Evolutionary conservation across 2,797 vertebrate genomes (phyloP).

Genomic region (Anisognathus igniventris): DNA sequence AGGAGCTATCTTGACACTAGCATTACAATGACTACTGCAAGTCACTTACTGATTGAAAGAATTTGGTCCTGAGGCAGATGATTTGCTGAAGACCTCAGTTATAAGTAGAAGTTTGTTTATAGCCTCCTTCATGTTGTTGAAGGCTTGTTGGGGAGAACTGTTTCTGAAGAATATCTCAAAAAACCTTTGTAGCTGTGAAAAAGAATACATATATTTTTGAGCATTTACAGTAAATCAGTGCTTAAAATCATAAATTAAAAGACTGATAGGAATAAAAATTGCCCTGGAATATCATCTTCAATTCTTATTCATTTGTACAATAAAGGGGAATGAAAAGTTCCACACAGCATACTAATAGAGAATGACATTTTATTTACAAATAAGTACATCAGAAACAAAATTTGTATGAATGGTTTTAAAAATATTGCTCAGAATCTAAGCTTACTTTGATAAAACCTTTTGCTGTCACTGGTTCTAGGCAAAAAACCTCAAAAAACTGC

Average conservation of each 20-base stretch:
- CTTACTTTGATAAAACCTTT: not conserved
- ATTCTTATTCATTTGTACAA: not conserved
- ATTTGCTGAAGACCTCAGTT: slow-evolving; percentile 72
- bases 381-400: not conserved
- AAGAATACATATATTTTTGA: not conserved
- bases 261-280: not conserved
- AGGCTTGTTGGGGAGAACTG: slow-evolving; percentile 74
- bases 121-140: slow-evolving; percentile 80
- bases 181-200: slow-evolving; percentile 83
- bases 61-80: slow-evolving; percentile 59
- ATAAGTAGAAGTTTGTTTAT: slow-evolving; percentile 82
- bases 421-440: not conserved
- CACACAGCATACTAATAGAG: not conserved
- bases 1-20: not conserved
- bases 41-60: slow-evolving; percentile 65
- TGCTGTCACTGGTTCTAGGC: not conserved
- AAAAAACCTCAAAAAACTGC: not conserved
- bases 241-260: not conserved
- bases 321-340: not conserved
- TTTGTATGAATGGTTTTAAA: not conserved
- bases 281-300: not conserved
- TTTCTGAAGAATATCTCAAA: slow-evolving; percentile 80
- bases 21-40: not conserved
- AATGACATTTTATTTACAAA: not conserved
- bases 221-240: not conserved